phyloP scores from a whole-genome alignment of 2,113 vertebrate genomes.

The Porphyrio hochstetteri region DNA sequence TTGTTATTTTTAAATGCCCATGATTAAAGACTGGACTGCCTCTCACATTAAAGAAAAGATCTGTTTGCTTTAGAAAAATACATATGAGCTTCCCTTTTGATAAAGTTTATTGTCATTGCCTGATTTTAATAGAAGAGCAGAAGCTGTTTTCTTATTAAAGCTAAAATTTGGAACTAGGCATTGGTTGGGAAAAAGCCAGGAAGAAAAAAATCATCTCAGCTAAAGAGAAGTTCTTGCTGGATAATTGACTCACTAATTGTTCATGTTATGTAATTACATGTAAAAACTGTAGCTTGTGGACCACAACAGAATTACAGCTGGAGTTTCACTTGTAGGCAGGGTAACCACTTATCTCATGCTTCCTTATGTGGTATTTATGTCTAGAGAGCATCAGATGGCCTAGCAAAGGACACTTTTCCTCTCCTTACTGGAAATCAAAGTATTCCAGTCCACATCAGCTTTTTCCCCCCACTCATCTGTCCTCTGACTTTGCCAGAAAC shows the following conservation, averaged over 20 bases:
- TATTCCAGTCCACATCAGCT: background rate
- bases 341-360: background rate
- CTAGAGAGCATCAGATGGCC: background rate
- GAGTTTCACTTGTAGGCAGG: background rate
- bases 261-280: background rate
- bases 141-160: background rate
- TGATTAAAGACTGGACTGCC: background rate
- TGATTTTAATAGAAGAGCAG: background rate
- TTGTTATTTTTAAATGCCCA: background rate
- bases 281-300: background rate
- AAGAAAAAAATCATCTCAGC: background rate
- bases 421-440: background rate
- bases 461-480: background rate
- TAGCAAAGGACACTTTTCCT: background rate
- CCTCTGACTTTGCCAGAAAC: background rate
- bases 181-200: background rate
- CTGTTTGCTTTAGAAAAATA: background rate
- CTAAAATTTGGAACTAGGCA: background rate
- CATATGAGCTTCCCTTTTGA: background rate
- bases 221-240: background rate
- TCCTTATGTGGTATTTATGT: background rate
- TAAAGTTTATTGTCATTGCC: background rate
- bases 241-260: background rate
- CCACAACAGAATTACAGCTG: background rate
- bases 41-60: background rate